Percentiles rank a stretch among this genome's conserved stretches.
phyloP scores from a whole-genome alignment of 2,888 invertebrate species.

The Limnephilus marmoratus region DNA sequence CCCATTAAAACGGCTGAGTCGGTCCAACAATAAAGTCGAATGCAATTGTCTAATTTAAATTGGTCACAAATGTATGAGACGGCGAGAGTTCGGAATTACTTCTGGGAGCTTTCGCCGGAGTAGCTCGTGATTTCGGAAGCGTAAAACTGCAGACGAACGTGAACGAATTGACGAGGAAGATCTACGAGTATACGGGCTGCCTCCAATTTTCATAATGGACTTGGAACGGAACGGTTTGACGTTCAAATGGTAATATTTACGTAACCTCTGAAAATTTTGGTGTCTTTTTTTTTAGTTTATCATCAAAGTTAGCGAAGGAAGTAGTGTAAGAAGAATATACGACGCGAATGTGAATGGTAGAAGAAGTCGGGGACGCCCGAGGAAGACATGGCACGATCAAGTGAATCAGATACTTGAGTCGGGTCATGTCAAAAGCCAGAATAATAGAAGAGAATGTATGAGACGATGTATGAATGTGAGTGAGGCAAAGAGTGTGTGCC shows the following conservation, averaged over 20 bases:
- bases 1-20: constrained; percentile 33
- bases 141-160: background rate
- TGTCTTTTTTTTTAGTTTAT: no score
- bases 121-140: background rate
- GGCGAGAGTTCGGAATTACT: constrained; percentile 36
- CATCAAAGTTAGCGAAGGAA: no score
- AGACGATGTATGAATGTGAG: no score
- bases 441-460: no score
- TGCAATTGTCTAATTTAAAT: constrained; percentile 60
- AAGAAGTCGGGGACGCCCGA: no score
- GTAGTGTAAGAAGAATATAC: no score
- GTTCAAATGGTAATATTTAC: background rate
- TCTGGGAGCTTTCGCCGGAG: constrained; percentile 23
- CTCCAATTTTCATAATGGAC: background rate
- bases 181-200: background rate
- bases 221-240: background rate
- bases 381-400: no score
- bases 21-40: constrained; percentile 48
- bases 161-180: background rate
- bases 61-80: constrained; percentile 51
- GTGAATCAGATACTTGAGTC: no score
- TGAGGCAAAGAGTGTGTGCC: no score
- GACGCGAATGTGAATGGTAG: no score
- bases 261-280: no score
- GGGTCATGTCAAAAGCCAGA: no score